These are phyloP conservation scores for Anthophora plumipes DNA, from an alignment of 2,888 invertebrate species.

Conservation along the genomic window DNA sequence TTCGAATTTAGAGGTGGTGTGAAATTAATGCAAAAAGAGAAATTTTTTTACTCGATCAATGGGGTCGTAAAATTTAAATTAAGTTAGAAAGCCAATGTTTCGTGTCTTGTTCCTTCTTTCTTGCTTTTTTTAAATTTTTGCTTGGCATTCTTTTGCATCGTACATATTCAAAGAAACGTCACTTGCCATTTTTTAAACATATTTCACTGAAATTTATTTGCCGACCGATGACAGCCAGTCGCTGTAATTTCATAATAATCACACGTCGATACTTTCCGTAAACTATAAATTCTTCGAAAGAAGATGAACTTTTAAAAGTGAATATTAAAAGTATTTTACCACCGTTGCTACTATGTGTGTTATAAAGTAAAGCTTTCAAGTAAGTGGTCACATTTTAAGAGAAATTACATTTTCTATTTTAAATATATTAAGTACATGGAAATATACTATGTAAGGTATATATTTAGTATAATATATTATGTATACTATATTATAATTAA, in stretches of 20 bases:
- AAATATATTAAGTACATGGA: too few species aligned
- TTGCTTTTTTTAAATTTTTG: background rate
- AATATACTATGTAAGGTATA: too few species aligned
- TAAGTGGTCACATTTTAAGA: too few species aligned
- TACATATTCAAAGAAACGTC: background rate
- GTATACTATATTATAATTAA: too few species aligned
- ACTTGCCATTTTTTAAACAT: background rate
- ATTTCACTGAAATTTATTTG: background rate
- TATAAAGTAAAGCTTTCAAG: too few species aligned
- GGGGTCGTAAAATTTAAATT: conserved; percentile 12
- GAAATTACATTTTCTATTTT: too few species aligned
- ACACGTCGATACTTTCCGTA: background rate
- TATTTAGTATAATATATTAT: too few species aligned
- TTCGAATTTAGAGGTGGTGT: background rate
- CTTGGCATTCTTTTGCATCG: background rate
- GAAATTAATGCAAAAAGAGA: conserved; percentile 29
- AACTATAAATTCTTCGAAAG: background rate
- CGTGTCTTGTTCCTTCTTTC: background rate
- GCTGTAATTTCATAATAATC: background rate
- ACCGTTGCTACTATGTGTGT: too few species aligned
- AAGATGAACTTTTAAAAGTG: background rate
- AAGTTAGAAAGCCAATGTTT: conserved; percentile 9
- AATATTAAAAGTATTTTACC: background rate
- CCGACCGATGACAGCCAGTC: too few species aligned
- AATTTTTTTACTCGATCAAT: conserved; percentile 10